Percentiles rank a stretch among this genome's conserved stretches.
Evolutionary conservation across 1,140 invertebrate species (phyloP).

Genomic region (Portunus trituberculatus): DNA sequence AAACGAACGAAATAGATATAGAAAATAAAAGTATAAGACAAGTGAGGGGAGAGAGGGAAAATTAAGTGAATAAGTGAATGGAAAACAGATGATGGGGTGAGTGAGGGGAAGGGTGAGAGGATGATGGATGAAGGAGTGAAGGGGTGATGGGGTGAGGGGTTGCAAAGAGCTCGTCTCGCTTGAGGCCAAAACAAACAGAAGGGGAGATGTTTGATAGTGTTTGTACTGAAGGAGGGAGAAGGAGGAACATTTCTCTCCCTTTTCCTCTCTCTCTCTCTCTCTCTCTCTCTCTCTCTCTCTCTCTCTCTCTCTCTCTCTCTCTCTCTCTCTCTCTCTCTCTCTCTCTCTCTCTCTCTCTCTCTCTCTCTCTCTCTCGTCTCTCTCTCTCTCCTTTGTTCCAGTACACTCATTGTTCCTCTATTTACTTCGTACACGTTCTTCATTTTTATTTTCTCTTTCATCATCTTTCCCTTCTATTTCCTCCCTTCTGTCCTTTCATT

Average conservation of each 20-base stretch:
- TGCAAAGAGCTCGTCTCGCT: neutral
- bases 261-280: neutral
- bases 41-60: too few relatives aligned
- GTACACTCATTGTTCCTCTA: neutral
- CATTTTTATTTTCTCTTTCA: neutral
- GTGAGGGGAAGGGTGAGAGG: neutral
- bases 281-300: neutral
- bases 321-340: neutral
- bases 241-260: conserved; percentile 21
- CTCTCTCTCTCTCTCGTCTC: neutral
- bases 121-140: too few relatives aligned
- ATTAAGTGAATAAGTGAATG: too few relatives aligned
- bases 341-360: neutral
- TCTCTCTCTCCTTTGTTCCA: neutral
- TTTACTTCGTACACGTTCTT: too few relatives aligned
- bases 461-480: neutral
- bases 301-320: neutral
- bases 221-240: neutral
- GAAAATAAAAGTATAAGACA: too few relatives aligned
- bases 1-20: too few relatives aligned
- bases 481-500: neutral
- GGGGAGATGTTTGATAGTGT: conserved; percentile 21
- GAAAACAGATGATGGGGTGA: too few relatives aligned
- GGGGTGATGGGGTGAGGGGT: neutral
- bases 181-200: conserved; percentile 12